Conservation (phyloP, 2,888 invertebrate genomes). For the Dicroscelio sp. region DNA sequence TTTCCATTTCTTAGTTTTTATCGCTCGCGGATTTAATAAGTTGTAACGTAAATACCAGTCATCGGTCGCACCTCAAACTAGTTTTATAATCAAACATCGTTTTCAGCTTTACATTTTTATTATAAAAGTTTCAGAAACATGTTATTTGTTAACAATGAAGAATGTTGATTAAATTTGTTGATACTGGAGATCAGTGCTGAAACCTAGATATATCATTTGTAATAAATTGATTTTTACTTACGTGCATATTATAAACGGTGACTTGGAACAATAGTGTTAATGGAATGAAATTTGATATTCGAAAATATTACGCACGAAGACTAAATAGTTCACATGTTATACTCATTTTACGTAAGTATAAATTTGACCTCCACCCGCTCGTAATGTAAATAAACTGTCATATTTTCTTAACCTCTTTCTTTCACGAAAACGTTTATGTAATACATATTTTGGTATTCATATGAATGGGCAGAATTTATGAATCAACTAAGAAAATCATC, state of each 20-base stretch:
- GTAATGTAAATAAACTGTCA: conserved; percentile 54
- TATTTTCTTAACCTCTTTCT: conserved; percentile 45
- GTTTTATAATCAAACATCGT: background rate
- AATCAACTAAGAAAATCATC: too few species aligned
- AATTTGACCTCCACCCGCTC: conserved; percentile 9
- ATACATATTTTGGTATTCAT: background rate
- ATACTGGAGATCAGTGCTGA: too few species aligned
- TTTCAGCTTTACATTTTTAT: background rate
- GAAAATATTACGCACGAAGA: conserved; percentile 7
- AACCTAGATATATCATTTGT: too few species aligned
- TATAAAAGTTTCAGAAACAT: too few species aligned
- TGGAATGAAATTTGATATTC: conserved; percentile 33
- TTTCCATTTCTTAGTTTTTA: conserved; percentile 15
- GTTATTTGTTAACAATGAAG: too few species aligned
- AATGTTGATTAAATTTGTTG: too few species aligned
- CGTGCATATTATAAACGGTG: background rate
- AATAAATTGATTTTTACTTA: conserved; percentile 12
- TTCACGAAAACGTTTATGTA: background rate
- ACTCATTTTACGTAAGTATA: conserved; percentile 45
- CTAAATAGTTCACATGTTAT: conserved; percentile 25
- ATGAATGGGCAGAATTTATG: conserved; percentile 1
- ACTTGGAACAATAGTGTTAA: conserved; percentile 23
- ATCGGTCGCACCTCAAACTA: background rate
- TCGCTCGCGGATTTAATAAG: conserved; percentile 31
- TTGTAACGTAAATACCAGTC: conserved; percentile 14